A percentile compares a stretch with the other conserved stretches of the same genome.
Conservation (phyloP, 1,140 invertebrate genomes). For the Caenorhabditis brenneri region DNA sequence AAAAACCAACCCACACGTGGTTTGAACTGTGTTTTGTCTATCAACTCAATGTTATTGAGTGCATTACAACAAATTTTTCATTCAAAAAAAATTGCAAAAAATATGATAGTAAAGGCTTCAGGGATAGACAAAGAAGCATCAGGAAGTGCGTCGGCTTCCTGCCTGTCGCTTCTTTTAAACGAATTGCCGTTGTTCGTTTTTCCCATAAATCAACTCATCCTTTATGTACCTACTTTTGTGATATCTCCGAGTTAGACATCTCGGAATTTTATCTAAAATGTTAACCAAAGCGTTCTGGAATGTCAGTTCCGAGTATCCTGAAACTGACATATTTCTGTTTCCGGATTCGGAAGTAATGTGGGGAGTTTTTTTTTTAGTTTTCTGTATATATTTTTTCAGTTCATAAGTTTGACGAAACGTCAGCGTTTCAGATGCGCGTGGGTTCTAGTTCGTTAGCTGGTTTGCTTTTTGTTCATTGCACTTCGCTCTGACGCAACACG, state of each 20-base stretch:
- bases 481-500: too few relatives aligned
- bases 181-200: not conserved
- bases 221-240: not conserved
- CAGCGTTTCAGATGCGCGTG: too few relatives aligned
- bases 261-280: too few relatives aligned
- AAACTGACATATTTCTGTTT: too few relatives aligned
- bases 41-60: not conserved
- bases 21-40: not conserved
- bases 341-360: too few relatives aligned
- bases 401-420: too few relatives aligned
- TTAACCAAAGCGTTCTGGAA: too few relatives aligned
- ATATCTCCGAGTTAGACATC: not conserved
- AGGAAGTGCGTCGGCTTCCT: not conserved
- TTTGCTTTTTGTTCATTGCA: too few relatives aligned
- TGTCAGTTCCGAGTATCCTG: too few relatives aligned
- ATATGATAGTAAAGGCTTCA: not conserved
- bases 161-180: not conserved
- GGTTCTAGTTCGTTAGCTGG: too few relatives aligned
- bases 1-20: not conserved
- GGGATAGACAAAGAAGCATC: slow-evolving; percentile 10
- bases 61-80: not conserved
- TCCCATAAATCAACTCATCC: not conserved
- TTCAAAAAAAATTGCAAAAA: not conserved
- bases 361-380: too few relatives aligned
- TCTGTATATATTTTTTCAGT: too few relatives aligned